Conservation (phyloP, 2,797 vertebrate genomes). For the Lerista edwardsae region DNA sequence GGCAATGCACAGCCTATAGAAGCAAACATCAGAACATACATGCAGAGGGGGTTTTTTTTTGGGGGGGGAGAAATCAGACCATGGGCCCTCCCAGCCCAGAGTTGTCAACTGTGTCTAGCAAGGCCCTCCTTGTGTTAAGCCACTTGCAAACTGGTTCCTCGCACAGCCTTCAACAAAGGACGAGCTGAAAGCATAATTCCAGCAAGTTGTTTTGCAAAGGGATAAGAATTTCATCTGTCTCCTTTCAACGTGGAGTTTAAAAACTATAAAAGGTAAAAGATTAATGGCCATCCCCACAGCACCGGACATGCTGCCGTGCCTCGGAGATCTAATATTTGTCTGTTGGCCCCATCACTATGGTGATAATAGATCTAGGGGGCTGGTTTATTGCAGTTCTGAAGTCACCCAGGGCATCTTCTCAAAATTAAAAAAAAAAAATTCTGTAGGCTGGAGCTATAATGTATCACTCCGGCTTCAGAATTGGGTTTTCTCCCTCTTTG, state of each 20-base stretch:
- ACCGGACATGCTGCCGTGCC: slow-evolving; percentile 24
- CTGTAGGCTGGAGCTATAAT: slow-evolving; percentile 47
- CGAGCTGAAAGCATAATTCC: not conserved
- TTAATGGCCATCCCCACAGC: not conserved
- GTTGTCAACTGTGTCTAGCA: too few relatives aligned
- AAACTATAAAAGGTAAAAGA: slow-evolving; percentile 63
- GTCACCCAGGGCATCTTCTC: slow-evolving; percentile 49
- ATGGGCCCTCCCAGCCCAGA: too few relatives aligned
- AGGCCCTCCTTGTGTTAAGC: too few relatives aligned
- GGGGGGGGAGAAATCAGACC: too few relatives aligned
- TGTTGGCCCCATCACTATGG: slow-evolving; percentile 7
- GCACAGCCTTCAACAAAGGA: not conserved
- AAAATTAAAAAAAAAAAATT: slow-evolving; percentile 49
- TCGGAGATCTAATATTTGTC: not conserved
- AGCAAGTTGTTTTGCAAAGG: not conserved
- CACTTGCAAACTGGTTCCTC: not conserved
- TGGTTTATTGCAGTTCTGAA: slow-evolving; percentile 51
- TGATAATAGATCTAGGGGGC: slow-evolving; percentile 46
- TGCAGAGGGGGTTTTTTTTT: too few relatives aligned
- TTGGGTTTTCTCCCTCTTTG: not conserved
- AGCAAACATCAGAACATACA: too few relatives aligned
- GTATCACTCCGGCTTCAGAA: rapidly evolving
- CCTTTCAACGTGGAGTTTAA: slow-evolving; percentile 56
- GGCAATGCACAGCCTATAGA: too few relatives aligned
- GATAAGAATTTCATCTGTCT: slow-evolving; percentile 51